These are phyloP conservation scores for Galeopsomyia nigrocyanea DNA, from an alignment of 2,888 invertebrate species.

Conservation along the genomic window DNA sequence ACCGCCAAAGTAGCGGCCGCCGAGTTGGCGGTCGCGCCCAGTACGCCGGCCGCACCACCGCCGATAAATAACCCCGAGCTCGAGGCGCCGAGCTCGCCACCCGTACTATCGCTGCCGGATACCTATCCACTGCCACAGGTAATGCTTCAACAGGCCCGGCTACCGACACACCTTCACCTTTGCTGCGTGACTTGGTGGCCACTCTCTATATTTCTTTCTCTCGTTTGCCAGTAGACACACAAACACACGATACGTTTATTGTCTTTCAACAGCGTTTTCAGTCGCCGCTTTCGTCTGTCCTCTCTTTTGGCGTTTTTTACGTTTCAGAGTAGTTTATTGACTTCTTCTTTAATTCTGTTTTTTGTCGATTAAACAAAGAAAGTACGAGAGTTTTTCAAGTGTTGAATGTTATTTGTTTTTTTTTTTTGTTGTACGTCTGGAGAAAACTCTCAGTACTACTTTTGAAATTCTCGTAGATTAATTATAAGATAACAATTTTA, in stretches of 20 bases:
- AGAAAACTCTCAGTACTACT: background rate
- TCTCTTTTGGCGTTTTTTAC: slow-evolving; percentile 12
- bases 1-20: slow-evolving; percentile 41
- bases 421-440: too few species aligned
- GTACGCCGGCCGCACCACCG: slow-evolving; percentile 51
- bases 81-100: slow-evolving; percentile 72
- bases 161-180: too few species aligned
- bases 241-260: background rate
- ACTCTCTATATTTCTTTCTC: slow-evolving; percentile 22
- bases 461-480: background rate
- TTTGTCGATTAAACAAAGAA: background rate
- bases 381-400: slow-evolving; percentile 6
- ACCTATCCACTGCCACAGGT: slow-evolving; percentile 68
- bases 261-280: background rate
- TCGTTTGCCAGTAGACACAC: slow-evolving; percentile 19
- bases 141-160: slow-evolving; percentile 21
- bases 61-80: slow-evolving; percentile 70
- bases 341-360: slow-evolving; percentile 11
- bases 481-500: slow-evolving; percentile 10
- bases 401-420: too few species aligned
- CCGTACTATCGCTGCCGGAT: slow-evolving; percentile 66
- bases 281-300: slow-evolving; percentile 25
- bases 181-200: slow-evolving; percentile 40
- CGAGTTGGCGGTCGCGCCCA: slow-evolving; percentile 44
- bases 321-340: background rate